These are phyloP conservation scores for Polia nebulosa DNA, from an alignment of 2,888 invertebrate species.

Conservation along the genomic window DNA sequence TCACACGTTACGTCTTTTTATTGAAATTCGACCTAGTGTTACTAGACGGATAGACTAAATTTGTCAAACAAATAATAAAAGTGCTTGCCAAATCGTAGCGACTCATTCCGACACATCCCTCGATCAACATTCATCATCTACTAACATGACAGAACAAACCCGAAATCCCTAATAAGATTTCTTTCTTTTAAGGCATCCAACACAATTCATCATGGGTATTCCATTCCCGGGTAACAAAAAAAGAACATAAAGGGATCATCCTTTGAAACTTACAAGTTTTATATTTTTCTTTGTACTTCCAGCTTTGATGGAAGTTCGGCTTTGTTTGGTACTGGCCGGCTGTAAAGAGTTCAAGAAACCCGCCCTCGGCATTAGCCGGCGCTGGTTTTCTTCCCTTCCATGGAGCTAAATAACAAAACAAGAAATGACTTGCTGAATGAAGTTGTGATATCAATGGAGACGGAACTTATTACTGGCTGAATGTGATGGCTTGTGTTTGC, in stretches of 20 bases:
- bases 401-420: slow-evolving; percentile 67
- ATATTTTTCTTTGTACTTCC: slow-evolving; percentile 84
- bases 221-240: slow-evolving; percentile 79
- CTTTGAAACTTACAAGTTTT: slow-evolving; percentile 86
- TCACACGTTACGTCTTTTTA: neutral
- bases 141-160: slow-evolving; percentile 41
- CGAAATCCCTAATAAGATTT: slow-evolving; percentile 66
- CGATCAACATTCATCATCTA: slow-evolving; percentile 49
- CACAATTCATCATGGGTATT: slow-evolving; percentile 78
- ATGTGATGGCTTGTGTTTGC: slow-evolving; percentile 29
- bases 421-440: slow-evolving; percentile 61
- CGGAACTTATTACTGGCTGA: slow-evolving; percentile 50
- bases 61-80: slow-evolving; percentile 20
- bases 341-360: slow-evolving; percentile 74
- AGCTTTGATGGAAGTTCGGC: slow-evolving; percentile 83
- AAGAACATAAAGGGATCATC: slow-evolving; percentile 81
- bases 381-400: slow-evolving; percentile 53
- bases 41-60: neutral
- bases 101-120: slow-evolving; percentile 13
- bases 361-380: slow-evolving; percentile 67
- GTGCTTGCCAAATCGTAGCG: neutral
- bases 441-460: slow-evolving; percentile 59
- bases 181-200: slow-evolving; percentile 72
- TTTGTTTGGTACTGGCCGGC: slow-evolving; percentile 78
- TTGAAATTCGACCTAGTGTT: neutral